Percentiles rank a stretch among this genome's conserved stretches.
phyloP scores from a whole-genome alignment of 2,113 vertebrate genomes.

The Cheilinus undulatus region DNA sequence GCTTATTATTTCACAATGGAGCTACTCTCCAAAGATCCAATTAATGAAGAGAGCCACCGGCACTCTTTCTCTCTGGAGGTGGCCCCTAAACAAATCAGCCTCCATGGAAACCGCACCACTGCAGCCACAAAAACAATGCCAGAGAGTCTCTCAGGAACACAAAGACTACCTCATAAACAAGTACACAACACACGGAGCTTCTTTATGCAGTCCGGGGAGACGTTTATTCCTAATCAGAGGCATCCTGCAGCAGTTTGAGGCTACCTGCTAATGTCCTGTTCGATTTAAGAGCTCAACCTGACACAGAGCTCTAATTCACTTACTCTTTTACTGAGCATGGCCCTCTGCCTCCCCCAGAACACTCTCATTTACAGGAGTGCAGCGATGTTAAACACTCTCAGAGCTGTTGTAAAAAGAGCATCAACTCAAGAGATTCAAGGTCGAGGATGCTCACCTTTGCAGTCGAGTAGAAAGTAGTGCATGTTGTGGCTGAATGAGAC shows the following conservation, averaged over 20 bases:
- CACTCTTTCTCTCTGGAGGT: constrained; percentile 41
- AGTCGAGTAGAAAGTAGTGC: constrained; percentile 90
- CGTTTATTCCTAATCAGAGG: constrained; percentile 26
- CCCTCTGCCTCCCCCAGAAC: constrained; percentile 11
- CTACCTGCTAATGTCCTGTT: constrained; percentile 34
- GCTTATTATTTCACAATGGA: constrained; percentile 65
- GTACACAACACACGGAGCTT: background rate
- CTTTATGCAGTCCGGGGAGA: constrained; percentile 5
- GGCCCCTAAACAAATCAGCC: constrained; percentile 65
- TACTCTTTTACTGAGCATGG: background rate
- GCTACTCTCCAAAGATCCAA: constrained; percentile 65
- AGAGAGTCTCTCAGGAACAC: constrained; percentile 28
- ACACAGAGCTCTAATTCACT: constrained; percentile 30
- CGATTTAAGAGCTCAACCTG: constrained; percentile 20
- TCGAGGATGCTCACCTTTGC: constrained; percentile 87
- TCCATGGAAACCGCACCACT: constrained; percentile 50
- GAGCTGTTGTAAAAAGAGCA: background rate
- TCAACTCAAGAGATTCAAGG: background rate
- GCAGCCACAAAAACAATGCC: constrained; percentile 35
- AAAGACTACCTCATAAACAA: constrained; percentile 30
- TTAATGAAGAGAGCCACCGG: constrained; percentile 68
- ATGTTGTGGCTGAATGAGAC: constrained; percentile 90
- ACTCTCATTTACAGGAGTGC: constrained; percentile 1
- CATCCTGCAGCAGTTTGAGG: constrained; percentile 38
- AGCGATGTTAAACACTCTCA: background rate